Evolutionary conservation across 2,888 invertebrate genomes (phyloP).

Genomic region (Tenthredo livida): DNA sequence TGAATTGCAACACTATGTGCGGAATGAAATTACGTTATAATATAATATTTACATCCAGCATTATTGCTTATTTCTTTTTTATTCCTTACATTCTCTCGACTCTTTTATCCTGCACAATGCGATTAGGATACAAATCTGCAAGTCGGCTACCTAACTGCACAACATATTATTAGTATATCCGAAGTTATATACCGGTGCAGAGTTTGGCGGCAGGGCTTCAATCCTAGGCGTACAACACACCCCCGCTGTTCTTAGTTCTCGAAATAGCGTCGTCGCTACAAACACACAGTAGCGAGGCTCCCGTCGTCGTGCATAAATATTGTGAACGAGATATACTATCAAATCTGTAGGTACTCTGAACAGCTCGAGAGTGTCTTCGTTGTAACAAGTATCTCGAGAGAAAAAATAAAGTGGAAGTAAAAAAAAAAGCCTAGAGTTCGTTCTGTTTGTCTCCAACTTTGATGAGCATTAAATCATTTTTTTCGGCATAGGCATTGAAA

Average conservation of each 20-base stretch:
- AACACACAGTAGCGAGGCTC: slow-evolving; percentile 25
- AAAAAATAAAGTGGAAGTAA: neutral
- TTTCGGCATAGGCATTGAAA: too few relatives aligned
- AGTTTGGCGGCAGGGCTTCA: slow-evolving; percentile 59
- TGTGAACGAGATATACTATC: slow-evolving; percentile 10
- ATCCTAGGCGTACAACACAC: slow-evolving; percentile 65
- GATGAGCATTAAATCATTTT: neutral
- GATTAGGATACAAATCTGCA: neutral
- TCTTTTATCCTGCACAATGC: neutral
- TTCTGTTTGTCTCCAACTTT: neutral
- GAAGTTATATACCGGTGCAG: neutral
- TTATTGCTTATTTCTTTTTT: neutral
- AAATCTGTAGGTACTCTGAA: slow-evolving; percentile 6
- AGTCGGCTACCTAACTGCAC: neutral
- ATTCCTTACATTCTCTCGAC: neutral
- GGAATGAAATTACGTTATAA: neutral
- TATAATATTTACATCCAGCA: neutral
- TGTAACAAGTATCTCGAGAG: neutral
- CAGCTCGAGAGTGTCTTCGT: neutral
- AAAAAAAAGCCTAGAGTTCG: neutral
- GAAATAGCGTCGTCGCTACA: slow-evolving; percentile 72
- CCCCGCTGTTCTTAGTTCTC: slow-evolving; percentile 69
- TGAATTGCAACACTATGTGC: neutral
- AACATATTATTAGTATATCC: neutral
- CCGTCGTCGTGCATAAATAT: slow-evolving; percentile 25